A percentile compares a stretch with the other conserved stretches of the same genome.
phyloP scores from a whole-genome alignment of 2,888 invertebrate genomes.

The Drosophila emarginata region DNA sequence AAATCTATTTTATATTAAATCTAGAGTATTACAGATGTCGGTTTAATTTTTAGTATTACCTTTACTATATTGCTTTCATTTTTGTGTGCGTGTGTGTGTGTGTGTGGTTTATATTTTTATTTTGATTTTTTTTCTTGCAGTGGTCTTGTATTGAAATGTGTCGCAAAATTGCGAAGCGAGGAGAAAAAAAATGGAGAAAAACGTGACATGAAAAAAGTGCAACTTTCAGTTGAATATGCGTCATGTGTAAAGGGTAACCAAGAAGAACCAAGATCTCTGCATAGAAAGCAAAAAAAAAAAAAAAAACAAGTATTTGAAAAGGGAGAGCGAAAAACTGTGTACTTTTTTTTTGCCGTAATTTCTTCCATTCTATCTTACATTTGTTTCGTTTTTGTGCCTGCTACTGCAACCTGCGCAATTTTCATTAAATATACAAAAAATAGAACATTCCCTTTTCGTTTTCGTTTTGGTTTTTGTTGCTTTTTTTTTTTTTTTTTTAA shows the following conservation, averaged over 20 bases:
- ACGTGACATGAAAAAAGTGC: conserved; percentile 29
- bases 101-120: not conserved
- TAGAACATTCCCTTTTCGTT: not conserved
- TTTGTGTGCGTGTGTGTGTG: not conserved
- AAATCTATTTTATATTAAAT: not conserved
- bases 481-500: not conserved
- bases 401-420: conserved; percentile 41
- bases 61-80: conserved; percentile 8
- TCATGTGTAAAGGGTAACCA: conserved; percentile 18
- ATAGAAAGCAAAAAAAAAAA: not conserved
- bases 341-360: not conserved
- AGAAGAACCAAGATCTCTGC: not conserved
- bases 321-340: not conserved
- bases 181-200: conserved; percentile 11
- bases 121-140: conserved; percentile 8
- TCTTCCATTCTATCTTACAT: not conserved
- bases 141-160: conserved; percentile 47
- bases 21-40: not conserved
- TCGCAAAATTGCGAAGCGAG: conserved; percentile 25
- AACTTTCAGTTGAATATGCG: conserved; percentile 44
- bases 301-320: not conserved
- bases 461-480: not conserved
- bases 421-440: conserved; percentile 35
- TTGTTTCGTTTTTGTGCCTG: conserved; percentile 6
- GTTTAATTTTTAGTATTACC: not conserved